These are phyloP conservation scores for Doryteuthis pealeii DNA, from an alignment of 1,140 invertebrate species.

Conservation along the genomic window DNA sequence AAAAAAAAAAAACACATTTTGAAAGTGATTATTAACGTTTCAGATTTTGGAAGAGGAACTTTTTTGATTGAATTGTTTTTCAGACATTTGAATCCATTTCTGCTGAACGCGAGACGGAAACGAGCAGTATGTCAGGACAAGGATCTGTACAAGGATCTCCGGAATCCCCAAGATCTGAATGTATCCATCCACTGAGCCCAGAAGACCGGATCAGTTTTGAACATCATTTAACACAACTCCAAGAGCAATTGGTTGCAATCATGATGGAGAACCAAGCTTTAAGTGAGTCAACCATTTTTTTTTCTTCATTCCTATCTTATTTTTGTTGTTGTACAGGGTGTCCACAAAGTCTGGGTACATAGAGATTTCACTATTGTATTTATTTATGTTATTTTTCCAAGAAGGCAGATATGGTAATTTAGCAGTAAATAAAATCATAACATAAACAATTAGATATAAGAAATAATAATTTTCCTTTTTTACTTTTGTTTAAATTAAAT, in stretches of 20 bases:
- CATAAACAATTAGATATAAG: too few species aligned
- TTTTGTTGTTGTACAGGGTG: not conserved
- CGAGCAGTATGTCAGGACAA: not conserved
- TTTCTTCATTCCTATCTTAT: not conserved
- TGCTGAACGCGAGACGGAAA: not conserved
- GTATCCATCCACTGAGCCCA: not conserved
- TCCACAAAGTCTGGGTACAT: too few species aligned
- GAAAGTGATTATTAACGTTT: too few species aligned
- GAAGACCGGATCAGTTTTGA: slow-evolving; percentile 34
- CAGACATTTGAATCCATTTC: not conserved
- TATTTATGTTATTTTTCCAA: too few species aligned
- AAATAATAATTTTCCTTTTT: too few species aligned
- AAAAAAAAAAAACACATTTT: too few species aligned
- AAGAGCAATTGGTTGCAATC: slow-evolving; percentile 41
- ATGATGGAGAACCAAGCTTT: slow-evolving; percentile 47
- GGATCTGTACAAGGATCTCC: not conserved
- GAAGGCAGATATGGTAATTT: too few species aligned
- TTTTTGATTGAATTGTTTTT: not conserved
- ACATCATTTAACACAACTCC: slow-evolving; percentile 38
- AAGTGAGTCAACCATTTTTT: slow-evolving; percentile 28
- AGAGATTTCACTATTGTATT: too few species aligned
- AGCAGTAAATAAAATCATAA: too few species aligned
- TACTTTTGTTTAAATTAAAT: too few species aligned
- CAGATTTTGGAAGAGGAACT: too few species aligned
- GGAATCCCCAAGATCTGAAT: not conserved